Percentiles rank a stretch among this genome's conserved stretches.
Conservation (phyloP, 1,140 invertebrate species). For the Phymastichus coffea region DNA sequence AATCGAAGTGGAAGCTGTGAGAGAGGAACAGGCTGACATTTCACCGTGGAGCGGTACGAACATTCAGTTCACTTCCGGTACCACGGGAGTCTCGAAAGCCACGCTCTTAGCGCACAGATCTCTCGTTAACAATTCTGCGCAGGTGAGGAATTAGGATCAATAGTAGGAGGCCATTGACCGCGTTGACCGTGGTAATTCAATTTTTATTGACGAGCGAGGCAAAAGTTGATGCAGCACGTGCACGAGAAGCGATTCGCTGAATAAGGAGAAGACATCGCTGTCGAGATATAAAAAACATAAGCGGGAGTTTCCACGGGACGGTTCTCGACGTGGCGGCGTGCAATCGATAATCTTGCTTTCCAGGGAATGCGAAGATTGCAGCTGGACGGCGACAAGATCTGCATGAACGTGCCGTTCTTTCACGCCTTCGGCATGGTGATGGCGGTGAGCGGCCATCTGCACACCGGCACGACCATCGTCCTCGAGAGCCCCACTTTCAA, state of each 20-base stretch:
- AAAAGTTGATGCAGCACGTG: too few species aligned
- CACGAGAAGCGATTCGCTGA: too few species aligned
- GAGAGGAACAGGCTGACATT: conserved; percentile 49
- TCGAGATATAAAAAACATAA: too few species aligned
- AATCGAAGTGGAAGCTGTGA: conserved; percentile 40
- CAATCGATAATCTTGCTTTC: conserved; percentile 1
- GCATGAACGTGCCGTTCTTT: conserved; percentile 86
- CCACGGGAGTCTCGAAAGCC: conserved; percentile 87
- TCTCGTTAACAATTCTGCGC: conserved; percentile 82
- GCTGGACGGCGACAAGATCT: conserved; percentile 63
- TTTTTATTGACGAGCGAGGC: too few species aligned
- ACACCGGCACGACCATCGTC: conserved; percentile 70
- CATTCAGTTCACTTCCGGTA: conserved; percentile 89
- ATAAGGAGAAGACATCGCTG: too few species aligned
- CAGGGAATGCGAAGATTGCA: conserved; percentile 65
- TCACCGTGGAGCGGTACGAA: conserved; percentile 70
- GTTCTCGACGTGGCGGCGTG: background rate
- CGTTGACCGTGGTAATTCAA: too few species aligned
- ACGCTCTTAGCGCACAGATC: conserved; percentile 79
- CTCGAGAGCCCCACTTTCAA: conserved; percentile 70
- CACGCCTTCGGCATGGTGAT: conserved; percentile 85
- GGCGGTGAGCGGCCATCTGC: conserved; percentile 63
- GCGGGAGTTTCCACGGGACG: background rate
- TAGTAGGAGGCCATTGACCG: too few species aligned
- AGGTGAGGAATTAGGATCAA: too few species aligned